Base-by-base conservation (phyloP, 2,888 invertebrate species). In the Himalopsyche tibetana region DNA sequence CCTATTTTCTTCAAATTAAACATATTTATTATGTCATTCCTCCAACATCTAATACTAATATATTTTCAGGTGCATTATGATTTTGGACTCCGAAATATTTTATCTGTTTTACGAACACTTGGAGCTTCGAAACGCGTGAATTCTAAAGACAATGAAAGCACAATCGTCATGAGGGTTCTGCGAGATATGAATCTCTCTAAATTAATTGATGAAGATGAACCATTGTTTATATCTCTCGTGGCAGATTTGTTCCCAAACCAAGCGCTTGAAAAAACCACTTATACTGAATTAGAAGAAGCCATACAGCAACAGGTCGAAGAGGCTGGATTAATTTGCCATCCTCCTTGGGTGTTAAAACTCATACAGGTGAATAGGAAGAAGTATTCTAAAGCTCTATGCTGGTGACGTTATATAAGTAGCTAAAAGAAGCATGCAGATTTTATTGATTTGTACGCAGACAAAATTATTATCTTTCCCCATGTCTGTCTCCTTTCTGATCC, bases 171-270 rank as follows among this genome's bases (percentile, higher is more conserved):
- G 99, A 93, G 98, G 90, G 98, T 99, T 15, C 93, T 99, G n/a
- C 94, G 99, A 89, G 99, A 99, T 91, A 99, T 99, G 99, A 99
- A 99, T 93, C 93, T 99, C 28, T 99, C 99, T 5, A 99, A 99
- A 92, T 93, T 99, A 83, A 99, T 98, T 89, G 99, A 99, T 90
- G 99, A 99, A 91, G 99, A 99, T 91, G 99, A 99, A 90, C 99
- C 99, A 0, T 94, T 99, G n/a, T 99, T 99, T 91, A 97, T 98
- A 92, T 99, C 99, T 0, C 93, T 99, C 74, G 98, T 99, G 40
- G 96, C 98, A 55, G 99, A 99, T 93, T 93, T 99, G 89, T 99
- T 99, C 92, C 99, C 99, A 0, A 99, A 98, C 91, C 98, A 99
- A 93, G 95, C 95, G 0, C 93, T 99, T 84, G 99, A 99, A 91